Evolutionary conservation across 1,140 invertebrate genomes (phyloP), one percentile per base, ranked within the genome.

Genomic region (Magallana ariakensis): DNA sequence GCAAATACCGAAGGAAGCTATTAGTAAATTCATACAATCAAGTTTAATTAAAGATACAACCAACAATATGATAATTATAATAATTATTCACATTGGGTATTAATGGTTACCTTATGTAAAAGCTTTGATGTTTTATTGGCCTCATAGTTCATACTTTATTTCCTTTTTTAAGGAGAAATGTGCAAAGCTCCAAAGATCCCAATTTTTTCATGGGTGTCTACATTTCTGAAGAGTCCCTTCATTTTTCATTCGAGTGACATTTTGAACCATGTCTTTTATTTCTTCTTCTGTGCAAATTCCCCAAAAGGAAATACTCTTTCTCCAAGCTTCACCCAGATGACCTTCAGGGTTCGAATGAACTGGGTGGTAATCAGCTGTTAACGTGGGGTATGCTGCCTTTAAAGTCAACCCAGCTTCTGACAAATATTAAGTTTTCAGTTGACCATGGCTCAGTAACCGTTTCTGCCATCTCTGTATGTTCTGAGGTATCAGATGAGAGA

Each of bases 221-320:
- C 16, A 16, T 82, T 56, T n/a, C 19, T n/a, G 54, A 82, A 82
- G 80, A 8, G 80, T 82, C 9, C 80, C 80, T 55, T 82, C 19
- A 55, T 55, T 56, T 54, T 56, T 82, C 80, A 82, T 82, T 82
- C 19, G 3, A 6, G 16, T 82, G 33, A 82, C 54, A 7, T 22
- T 82, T 22, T 19, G 16, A 26, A 82, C 54, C 46, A 54, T 55
- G 15, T 56, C 54, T 19, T 82, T 33, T 19, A 82, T 82, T 82
- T 82, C 80, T n/a, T 19, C 53, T 16, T 82, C 53, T 54, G 80
- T 82, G 19, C 46, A 54, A 55, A n/a, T 54, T 22, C 46, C 46
- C 80, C 80, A 82, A 19, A 54, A 55, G 1, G 80, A 82, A 26
- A 55, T 56, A 54, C 46, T 82, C 33, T 82, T 53, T 53, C 53